Evolutionary conservation across 2,888 invertebrate genomes (phyloP).

Genomic region (Apantesis nais): DNA sequence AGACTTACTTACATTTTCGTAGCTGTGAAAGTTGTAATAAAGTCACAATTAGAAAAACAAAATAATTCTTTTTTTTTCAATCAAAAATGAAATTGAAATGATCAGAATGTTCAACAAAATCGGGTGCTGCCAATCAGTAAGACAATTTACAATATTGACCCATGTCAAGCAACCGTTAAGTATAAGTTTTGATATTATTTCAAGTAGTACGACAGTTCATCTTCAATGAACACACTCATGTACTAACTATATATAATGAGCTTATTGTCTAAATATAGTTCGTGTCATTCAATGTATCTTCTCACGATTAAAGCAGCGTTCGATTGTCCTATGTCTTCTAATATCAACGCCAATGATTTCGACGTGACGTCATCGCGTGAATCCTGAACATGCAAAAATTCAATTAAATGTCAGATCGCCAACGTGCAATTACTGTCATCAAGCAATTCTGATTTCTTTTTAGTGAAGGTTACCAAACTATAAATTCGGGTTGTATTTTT

Average conservation of each 20-base stretch:
- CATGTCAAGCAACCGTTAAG: not conserved
- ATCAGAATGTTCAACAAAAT: not conserved
- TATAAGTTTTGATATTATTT: not conserved
- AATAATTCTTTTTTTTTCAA: not conserved
- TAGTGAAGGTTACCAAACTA: not conserved
- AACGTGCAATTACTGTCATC: too few species aligned
- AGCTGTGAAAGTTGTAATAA: not conserved
- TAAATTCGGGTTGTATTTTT: too few species aligned
- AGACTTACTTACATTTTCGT: not conserved
- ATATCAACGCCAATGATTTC: slow-evolving; percentile 60
- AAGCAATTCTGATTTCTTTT: too few species aligned
- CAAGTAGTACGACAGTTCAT: not conserved
- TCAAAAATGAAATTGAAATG: not conserved
- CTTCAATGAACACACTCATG: not conserved
- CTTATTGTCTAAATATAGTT: slow-evolving; percentile 14
- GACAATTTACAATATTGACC: not conserved
- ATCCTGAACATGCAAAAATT: slow-evolving; percentile 51
- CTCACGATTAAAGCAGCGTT: slow-evolving; percentile 64
- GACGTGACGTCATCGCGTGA: slow-evolving; percentile 62
- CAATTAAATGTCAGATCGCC: not conserved
- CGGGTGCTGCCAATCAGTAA: slow-evolving; percentile 1
- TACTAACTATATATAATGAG: slow-evolving; percentile 6
- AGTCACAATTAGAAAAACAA: not conserved
- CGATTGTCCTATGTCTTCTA: slow-evolving; percentile 67
- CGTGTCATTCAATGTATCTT: slow-evolving; percentile 48